Evolutionary conservation across 2,113 vertebrate species (phyloP).

Genomic region (Leptocoma aspasia): DNA sequence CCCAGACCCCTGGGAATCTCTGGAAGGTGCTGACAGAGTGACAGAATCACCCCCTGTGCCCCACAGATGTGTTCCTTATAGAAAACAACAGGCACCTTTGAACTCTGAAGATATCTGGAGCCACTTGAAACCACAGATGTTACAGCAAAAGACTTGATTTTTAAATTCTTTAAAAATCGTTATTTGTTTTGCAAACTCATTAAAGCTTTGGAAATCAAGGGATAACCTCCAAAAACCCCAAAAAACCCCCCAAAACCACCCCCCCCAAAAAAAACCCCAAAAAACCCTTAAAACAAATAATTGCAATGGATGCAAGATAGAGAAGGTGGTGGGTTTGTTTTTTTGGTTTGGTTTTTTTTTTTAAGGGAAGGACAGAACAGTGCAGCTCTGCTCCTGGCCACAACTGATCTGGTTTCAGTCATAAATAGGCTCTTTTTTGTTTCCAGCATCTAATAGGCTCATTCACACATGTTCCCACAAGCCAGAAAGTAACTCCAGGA

Average conservation of each 20-base stretch:
- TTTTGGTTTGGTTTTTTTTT: not conserved
- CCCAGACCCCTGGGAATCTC: not conserved
- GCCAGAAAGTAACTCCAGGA: not conserved
- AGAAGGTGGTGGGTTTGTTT: not conserved
- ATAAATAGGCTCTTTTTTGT: not conserved
- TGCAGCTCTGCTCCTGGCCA: not conserved
- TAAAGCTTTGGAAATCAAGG: not conserved
- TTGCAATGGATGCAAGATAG: not conserved
- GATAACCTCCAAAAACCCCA: not conserved
- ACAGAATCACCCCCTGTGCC: not conserved
- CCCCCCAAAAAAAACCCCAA: not conserved
- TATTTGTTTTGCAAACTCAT: not conserved
- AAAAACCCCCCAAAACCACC: not conserved
- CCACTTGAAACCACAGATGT: not conserved
- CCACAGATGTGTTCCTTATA: fast-evolving
- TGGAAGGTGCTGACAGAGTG: not conserved
- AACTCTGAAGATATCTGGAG: not conserved
- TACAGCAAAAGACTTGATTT: not conserved
- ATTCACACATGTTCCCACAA: not conserved
- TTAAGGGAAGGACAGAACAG: not conserved
- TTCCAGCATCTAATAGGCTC: not conserved
- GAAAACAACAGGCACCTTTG: not conserved
- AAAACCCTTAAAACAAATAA: not conserved
- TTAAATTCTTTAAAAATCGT: fast-evolving
- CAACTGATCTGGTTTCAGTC: not conserved